Base-by-base conservation (phyloP, 2,113 vertebrate genomes). In the Hassar affinis region DNA sequence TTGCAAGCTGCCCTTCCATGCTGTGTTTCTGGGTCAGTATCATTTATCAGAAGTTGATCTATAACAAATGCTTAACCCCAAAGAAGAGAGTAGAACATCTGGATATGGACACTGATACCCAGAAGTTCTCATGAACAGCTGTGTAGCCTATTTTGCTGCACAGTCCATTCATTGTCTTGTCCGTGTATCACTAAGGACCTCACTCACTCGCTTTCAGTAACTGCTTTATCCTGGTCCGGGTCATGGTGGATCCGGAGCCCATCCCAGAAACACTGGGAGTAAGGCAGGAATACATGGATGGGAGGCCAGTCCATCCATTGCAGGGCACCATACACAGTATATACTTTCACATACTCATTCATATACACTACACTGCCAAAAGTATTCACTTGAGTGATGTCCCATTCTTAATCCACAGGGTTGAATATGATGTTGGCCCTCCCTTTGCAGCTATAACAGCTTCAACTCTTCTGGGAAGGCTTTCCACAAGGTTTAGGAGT, bases 11-110 rank as follows among this genome's bases (percentile, higher is more conserved):
- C 66, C 52, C 64, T 62, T 74, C 52, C 83, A 84, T 84, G 83
- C 83, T 79, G 83, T 74, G 77, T 84, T 79, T 84, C 66, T 79
- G 64, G 83, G 83, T 78, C 38, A 79, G 83, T 84, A 80, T 84
- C 77, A 72, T 51, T 66, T 80, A 52, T 79, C 77, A 27, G 66
- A 33, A 35, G 33, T 51, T 56, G 20, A 54, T 52, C 27, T 35
- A 54, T 54, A 54, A 76, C 49, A 76, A 54, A 75, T 11, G 72
- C 7, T 75, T 33, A 51, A 49, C 45, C 25, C 49, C 38, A 64
- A 62, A 14, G 45, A 47, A 27, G 22, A 20, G 45, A 75, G 74
- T 49, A 47, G 78, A 79, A 27, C 54, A 56, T 54, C 9, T 81
- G 12, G 45, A 45, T 25, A 56, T 61, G n/a, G 64, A 81, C 30